These are phyloP conservation scores for Pedetes capensis DNA, from an alignment of 2,113 vertebrate genomes.

Conservation along the genomic window DNA sequence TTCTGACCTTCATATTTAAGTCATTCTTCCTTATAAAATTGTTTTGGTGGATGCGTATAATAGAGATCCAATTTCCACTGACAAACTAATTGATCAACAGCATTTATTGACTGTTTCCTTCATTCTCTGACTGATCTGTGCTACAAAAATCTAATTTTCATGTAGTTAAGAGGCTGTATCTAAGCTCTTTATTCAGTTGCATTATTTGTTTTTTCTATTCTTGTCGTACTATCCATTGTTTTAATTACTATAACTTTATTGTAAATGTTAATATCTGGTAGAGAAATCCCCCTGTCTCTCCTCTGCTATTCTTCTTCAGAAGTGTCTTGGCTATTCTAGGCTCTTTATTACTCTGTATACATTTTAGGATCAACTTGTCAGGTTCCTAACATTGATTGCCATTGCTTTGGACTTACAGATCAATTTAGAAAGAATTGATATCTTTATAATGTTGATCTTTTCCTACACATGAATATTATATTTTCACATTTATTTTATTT, in stretches of 20 bases:
- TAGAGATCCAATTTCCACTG: background rate
- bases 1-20: background rate
- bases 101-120: background rate
- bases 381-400: background rate
- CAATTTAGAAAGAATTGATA: background rate
- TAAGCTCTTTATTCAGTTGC: background rate
- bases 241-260: background rate
- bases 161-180: background rate
- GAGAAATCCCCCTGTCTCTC: background rate
- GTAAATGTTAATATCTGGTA: background rate
- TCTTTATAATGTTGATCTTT: background rate
- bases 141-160: background rate
- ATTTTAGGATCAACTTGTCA: background rate
- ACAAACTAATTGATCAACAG: background rate
- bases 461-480: background rate
- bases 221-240: background rate
- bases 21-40: background rate
- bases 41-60: background rate
- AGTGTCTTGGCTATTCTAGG: background rate
- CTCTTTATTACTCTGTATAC: background rate
- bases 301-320: background rate
- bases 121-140: background rate
- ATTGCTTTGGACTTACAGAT: background rate
- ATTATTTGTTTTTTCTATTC: background rate
- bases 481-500: background rate